Base-by-base conservation (phyloP, 1,140 invertebrate species). In the Halesus radiatus region DNA sequence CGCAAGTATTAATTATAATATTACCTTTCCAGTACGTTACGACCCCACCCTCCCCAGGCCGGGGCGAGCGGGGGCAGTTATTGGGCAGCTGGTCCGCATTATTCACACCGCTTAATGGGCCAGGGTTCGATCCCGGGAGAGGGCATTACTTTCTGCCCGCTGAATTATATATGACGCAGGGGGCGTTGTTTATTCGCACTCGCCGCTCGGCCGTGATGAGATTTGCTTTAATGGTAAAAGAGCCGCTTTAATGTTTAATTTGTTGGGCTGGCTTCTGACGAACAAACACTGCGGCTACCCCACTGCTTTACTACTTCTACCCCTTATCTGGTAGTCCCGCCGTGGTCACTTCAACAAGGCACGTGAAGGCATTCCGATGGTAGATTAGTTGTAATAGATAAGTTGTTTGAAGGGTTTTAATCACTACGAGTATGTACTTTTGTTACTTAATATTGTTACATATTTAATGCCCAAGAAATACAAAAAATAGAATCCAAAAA, bases 61-160 rank as follows among this genome's bases (percentile, higher is more conserved):
- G 56, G 23, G 56, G 56, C 8, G 18, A 20, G 10, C 56, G 23
- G 23, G 66, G 32, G 66, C 37, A n/a, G 29, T 70, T 70, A 70
- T 70, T 70, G 66, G 13, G 32, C 32, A 50, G 66, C 62, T 70
- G 66, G n/a, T 70, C 8, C 32, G 29, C 15, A 50, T 50, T 70
- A 70, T 70, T 70, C 66, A 70, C 66, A 37, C 15, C 37, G 22
- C n/a, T 70, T 70, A 70, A 70, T 50, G 66, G 66, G 29, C 66
- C 37, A 18, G 29, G 66, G 66, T 70, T 70, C 66, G 66, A 50
- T 70, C 37, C 66, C 66, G n/a, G 37, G 66, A 50, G 66, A 45
- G 66, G 29, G 22, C 18, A 50, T 50, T 70, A 70, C 66, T 50
- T 70, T 50, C 66, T 50, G 32, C 62, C 62, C 37, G 32, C 29